These are phyloP conservation scores for Parasteatoda lunata DNA, from an alignment of 2,888 invertebrate genomes.

Conservation along the genomic window DNA sequence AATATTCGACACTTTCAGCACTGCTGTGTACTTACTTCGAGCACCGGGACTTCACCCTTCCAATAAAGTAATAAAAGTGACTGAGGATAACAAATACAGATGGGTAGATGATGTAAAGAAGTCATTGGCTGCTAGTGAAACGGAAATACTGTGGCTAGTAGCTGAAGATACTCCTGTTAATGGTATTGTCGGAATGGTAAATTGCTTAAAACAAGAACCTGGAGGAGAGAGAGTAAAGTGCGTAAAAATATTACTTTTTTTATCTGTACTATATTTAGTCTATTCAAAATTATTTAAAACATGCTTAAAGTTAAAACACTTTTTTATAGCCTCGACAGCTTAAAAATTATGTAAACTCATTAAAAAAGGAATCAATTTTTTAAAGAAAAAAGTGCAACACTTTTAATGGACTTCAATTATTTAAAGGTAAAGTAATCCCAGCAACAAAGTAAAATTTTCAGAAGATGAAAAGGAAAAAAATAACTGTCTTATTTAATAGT, in stretches of 20 bases:
- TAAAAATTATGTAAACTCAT: neutral
- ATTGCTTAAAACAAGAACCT: constrained; percentile 75
- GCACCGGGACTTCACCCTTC: neutral
- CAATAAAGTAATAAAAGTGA: neutral
- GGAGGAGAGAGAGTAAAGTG: constrained; percentile 72
- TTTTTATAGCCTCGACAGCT: neutral
- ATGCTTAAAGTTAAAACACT: neutral
- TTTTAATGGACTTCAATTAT: neutral
- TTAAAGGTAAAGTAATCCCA: neutral
- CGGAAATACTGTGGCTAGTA: constrained; percentile 74
- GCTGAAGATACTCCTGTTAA: constrained; percentile 72
- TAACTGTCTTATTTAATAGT: no score
- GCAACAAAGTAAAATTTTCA: no score
- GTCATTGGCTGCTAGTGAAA: constrained; percentile 6
- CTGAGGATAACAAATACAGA: neutral
- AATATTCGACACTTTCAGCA: constrained; percentile 23
- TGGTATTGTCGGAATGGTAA: constrained; percentile 76
- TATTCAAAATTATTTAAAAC: neutral
- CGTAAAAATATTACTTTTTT: neutral
- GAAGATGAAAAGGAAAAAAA: no score
- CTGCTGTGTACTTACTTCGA: constrained; percentile 32
- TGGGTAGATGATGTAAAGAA: constrained; percentile 88
- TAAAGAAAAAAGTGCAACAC: neutral
- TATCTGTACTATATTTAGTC: neutral
- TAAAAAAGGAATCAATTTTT: neutral